Base-by-base conservation (phyloP, 2,888 invertebrate species). In the Ichneumoninae sp. region DNA sequence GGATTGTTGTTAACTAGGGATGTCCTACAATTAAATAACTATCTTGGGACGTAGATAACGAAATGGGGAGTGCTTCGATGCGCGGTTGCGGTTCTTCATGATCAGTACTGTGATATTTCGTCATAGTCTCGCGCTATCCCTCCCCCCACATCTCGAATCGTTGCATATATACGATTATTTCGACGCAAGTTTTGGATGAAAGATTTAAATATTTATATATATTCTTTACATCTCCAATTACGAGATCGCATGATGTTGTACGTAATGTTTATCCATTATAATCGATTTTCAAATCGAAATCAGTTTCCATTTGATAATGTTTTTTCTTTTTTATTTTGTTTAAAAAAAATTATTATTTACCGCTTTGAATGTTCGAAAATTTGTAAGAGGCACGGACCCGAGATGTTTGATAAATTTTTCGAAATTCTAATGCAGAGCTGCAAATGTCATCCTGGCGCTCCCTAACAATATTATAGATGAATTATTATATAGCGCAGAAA, bases 21-120 rank as follows among this genome's bases (percentile, higher is more conserved):
- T 88, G 87, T 88, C 85, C 87, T 86, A 79, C 81, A 85, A 87
- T 88, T 89, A 85, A 86, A 88, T 88, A 88, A 91, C 87, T 88
- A 89, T 89, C 89, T 88, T 81, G 89, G 87, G 89, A 88, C 87
- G 88, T 91, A 89, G 88, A 83, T 89, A 88, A 89, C 54, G 81
- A 78, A 81, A 86, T 83, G 88, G 89, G 89, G 90, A 90, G 90
- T 89, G 88, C 90, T 89, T 89, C 88, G 90, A 91, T 90, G 89
- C 83, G 65, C 86, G 84, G 86, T 85, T 88, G 86, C 88, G 91
- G 88, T 89, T 90, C 89, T 89, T 89, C 90, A 89, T 90, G 88
- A 90, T 90, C 91, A 89, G 88, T 91, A 91, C 92, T 93, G 93
- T 93, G 93, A 93, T 93, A 93, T 89, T 92, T 92, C 90, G 90